Conservation (phyloP, 2,113 vertebrate species). For the Brachyhypopomus occidentalis region DNA sequence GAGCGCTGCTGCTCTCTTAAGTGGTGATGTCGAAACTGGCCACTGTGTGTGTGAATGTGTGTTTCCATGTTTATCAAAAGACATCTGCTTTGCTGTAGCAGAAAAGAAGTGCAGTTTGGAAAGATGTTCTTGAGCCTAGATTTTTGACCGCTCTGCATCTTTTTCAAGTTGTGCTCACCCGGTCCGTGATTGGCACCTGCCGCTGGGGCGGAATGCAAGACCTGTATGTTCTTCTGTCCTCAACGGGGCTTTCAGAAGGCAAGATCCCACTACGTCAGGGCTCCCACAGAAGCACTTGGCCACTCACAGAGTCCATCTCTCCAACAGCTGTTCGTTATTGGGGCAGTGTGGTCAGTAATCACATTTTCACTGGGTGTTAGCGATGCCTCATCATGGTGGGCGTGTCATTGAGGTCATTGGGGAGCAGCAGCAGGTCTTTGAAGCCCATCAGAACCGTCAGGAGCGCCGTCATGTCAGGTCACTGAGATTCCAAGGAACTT, state of each 20-base stretch:
- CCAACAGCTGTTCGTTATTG: constrained; percentile 56
- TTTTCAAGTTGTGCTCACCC: background rate
- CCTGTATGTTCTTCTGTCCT: constrained; percentile 29
- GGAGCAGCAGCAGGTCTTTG: constrained; percentile 43
- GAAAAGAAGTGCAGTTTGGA: background rate
- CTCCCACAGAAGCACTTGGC: background rate
- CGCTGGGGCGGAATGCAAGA: constrained; percentile 32
- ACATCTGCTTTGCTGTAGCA: background rate
- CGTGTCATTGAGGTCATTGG: constrained; percentile 50
- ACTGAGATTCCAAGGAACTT: constrained; percentile 47
- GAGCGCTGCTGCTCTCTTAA: background rate
- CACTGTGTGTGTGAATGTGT: background rate
- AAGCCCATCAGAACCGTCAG: constrained; percentile 37
- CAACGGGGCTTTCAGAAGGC: constrained; percentile 35
- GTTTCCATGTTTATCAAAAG: constrained; percentile 1
- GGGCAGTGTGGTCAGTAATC: constrained; percentile 54
- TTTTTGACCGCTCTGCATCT: background rate
- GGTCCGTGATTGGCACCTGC: background rate
- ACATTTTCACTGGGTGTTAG: constrained; percentile 48
- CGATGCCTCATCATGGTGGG: constrained; percentile 32
- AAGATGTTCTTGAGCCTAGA: background rate
- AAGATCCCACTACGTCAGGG: constrained; percentile 25
- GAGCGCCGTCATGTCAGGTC: constrained; percentile 39
- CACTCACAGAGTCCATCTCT: constrained; percentile 27
- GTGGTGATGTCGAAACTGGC: background rate